Percentiles rank a stretch among this genome's conserved stretches.
Conservation (phyloP, 2,888 invertebrate genomes). For the Orthonychiurus folsomi region DNA sequence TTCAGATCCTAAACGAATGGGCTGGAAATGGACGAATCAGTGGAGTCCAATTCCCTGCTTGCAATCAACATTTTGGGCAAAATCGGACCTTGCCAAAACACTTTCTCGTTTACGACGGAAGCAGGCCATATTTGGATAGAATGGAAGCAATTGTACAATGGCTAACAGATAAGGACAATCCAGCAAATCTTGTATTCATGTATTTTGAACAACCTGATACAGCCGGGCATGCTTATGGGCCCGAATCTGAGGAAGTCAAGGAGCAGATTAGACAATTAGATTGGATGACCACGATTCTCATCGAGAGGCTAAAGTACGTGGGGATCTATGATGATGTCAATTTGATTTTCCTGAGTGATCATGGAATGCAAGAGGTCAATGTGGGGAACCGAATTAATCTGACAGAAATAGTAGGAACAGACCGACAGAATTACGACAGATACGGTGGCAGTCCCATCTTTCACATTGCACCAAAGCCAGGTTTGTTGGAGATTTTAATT, state of each 20-base stretch:
- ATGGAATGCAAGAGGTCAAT: slow-evolving; percentile 58
- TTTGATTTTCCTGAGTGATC: slow-evolving; percentile 62
- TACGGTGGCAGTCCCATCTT: slow-evolving; percentile 53
- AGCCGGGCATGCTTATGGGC: slow-evolving; percentile 54
- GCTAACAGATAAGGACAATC: slow-evolving; percentile 50
- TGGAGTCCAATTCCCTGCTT: slow-evolving; percentile 62
- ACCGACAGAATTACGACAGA: slow-evolving; percentile 43
- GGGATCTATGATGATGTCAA: slow-evolving; percentile 52
- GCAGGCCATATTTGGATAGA: slow-evolving; percentile 43
- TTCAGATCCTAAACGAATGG: slow-evolving; percentile 49
- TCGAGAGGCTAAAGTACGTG: slow-evolving; percentile 48
- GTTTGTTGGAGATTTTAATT: slow-evolving; percentile 42
- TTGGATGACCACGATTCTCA: slow-evolving; percentile 51
- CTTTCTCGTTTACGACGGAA: slow-evolving; percentile 4
- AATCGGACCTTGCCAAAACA: slow-evolving; percentile 43
- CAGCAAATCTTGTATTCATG: slow-evolving; percentile 59
- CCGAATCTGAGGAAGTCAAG: slow-evolving; percentile 46
- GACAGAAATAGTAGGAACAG: slow-evolving; percentile 47
- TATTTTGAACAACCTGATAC: slow-evolving; percentile 64
- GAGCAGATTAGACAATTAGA: slow-evolving; percentile 34
- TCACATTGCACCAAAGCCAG: slow-evolving; percentile 53
- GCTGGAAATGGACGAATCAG: slow-evolving; percentile 48
- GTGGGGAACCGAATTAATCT: slow-evolving; percentile 52
- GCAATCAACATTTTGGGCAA: slow-evolving; percentile 48
- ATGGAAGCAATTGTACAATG: slow-evolving; percentile 54